Conservation (phyloP, 1,140 invertebrate species). For the Pinna nobilis region DNA sequence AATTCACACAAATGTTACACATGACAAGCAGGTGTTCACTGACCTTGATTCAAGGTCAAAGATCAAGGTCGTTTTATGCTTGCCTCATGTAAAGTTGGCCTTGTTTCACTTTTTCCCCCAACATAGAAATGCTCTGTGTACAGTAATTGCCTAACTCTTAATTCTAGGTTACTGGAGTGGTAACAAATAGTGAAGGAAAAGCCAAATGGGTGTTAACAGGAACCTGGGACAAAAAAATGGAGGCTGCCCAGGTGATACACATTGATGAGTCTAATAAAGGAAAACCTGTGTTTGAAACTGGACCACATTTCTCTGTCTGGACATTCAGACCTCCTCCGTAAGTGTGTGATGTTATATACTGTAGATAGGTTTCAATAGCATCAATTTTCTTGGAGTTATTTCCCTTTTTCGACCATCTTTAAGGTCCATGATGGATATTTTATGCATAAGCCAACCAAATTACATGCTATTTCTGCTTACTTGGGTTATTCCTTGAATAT, state of each 20-base stretch:
- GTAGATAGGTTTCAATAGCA: too few relatives aligned
- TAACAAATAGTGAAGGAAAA: constrained; percentile 79
- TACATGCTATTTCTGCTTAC: too few relatives aligned
- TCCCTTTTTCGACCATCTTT: not conserved
- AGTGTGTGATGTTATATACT: constrained; percentile 45
- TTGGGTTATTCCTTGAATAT: too few relatives aligned
- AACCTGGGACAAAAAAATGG: constrained; percentile 96
- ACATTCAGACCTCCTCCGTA: constrained; percentile 84
- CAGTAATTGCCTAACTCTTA: too few relatives aligned
- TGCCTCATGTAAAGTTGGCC: not conserved
- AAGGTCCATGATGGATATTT: too few relatives aligned
- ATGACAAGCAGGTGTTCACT: too few relatives aligned
- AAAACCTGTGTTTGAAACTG: constrained; percentile 94
- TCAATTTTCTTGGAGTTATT: not conserved
- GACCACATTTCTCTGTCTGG: constrained; percentile 90
- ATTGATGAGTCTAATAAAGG: constrained; percentile 80
- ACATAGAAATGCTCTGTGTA: constrained; percentile 57
- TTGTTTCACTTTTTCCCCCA: not conserved
- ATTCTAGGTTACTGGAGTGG: constrained; percentile 82
- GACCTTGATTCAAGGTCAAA: too few relatives aligned
- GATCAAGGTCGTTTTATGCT: too few relatives aligned
- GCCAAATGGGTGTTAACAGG: constrained; percentile 90
- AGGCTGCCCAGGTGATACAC: constrained; percentile 92
- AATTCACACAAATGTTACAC: too few relatives aligned
- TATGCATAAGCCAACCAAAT: too few relatives aligned